phyloP scores from a whole-genome alignment of 2,113 vertebrate genomes.

The Talpa occidentalis region DNA sequence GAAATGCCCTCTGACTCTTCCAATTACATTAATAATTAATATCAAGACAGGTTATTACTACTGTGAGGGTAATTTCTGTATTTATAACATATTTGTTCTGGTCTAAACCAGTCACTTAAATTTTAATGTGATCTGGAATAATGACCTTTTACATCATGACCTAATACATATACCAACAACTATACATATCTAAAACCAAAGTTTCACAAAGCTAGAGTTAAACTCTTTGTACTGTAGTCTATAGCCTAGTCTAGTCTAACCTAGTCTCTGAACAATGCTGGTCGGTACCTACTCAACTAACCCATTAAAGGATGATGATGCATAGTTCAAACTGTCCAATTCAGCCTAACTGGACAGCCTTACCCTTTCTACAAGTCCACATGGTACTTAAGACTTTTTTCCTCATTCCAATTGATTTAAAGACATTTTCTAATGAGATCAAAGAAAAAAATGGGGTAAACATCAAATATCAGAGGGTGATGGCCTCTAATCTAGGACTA shows the following conservation, averaged over 20 bases:
- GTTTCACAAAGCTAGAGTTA: background rate
- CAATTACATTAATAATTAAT: background rate
- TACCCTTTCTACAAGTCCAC: background rate
- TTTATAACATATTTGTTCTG: background rate
- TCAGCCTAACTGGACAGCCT: background rate
- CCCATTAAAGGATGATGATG: background rate
- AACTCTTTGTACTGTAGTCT: background rate
- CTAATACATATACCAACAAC: background rate
- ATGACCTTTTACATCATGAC: background rate
- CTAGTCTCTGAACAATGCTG: background rate
- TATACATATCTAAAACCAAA: background rate
- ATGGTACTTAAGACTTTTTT: background rate
- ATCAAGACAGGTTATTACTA: background rate
- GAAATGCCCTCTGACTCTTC: background rate
- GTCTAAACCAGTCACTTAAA: background rate
- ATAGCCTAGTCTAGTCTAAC: background rate
- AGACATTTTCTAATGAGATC: background rate
- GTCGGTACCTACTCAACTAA: background rate
- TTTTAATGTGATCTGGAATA: background rate
- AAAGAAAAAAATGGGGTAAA: background rate
- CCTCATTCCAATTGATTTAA: background rate
- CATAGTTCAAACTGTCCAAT: background rate
- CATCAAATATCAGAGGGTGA: background rate
- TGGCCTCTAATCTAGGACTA: background rate
- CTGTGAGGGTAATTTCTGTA: background rate